Conservation (phyloP, 2,888 invertebrate genomes). For the Erebia ligea region DNA sequence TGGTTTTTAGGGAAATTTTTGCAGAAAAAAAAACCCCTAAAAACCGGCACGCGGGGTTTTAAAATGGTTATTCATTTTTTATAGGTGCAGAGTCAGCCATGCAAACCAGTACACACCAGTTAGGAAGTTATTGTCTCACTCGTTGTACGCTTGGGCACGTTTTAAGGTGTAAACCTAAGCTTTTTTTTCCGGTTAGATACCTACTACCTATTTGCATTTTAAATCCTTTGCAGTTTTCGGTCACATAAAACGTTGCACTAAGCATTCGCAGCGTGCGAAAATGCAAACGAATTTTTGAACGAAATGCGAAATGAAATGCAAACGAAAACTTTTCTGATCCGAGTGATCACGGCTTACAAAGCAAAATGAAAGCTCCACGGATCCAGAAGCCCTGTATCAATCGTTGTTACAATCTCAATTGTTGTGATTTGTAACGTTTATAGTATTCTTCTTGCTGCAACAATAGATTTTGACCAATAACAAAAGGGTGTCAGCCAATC, state of each 20-base stretch:
- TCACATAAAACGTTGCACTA: not conserved
- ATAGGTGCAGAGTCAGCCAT: conserved; percentile 14
- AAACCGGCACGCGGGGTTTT: too few species aligned
- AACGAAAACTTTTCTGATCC: not conserved
- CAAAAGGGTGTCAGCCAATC: too few species aligned
- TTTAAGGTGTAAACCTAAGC: conserved; percentile 18
- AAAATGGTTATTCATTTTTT: not conserved
- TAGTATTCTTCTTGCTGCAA: too few species aligned
- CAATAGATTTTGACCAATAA: too few species aligned
- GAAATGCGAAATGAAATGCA: too few species aligned
- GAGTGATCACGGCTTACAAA: not conserved
- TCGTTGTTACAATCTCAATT: too few species aligned
- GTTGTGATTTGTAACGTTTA: too few species aligned
- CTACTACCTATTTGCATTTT: too few species aligned
- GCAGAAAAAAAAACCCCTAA: too few species aligned
- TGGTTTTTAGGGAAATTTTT: not conserved
- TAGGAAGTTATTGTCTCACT: not conserved
- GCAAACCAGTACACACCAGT: conserved; percentile 21
- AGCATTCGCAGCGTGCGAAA: not conserved
- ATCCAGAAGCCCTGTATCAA: too few species aligned
- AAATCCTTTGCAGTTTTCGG: not conserved
- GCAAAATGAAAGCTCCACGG: too few species aligned
- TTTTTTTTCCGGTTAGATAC: not conserved
- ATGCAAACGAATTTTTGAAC: conserved; percentile 5
- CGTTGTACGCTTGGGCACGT: conserved; percentile 21